Conservation (phyloP, 1,140 invertebrate genomes). For the Halotydeus destructor region DNA sequence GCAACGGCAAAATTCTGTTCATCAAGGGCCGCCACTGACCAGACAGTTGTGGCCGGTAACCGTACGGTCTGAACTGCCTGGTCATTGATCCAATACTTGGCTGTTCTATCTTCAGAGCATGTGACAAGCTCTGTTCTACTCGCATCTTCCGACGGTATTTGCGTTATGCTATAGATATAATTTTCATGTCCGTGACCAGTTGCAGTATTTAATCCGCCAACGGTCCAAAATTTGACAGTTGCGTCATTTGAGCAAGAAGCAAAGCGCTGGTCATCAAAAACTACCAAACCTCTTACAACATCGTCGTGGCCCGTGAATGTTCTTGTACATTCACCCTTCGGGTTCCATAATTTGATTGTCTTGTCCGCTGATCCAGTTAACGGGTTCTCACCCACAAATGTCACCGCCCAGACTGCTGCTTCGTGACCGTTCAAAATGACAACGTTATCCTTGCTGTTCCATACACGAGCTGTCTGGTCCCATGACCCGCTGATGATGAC, state of each 20-base stretch:
- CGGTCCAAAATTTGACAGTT: slow-evolving; percentile 52
- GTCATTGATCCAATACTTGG: slow-evolving; percentile 45
- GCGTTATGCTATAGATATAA: slow-evolving; percentile 38
- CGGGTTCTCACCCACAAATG: slow-evolving; percentile 35
- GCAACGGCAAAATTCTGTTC: slow-evolving; percentile 83
- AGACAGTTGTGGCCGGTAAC: slow-evolving; percentile 66
- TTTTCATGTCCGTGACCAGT: slow-evolving; percentile 55
- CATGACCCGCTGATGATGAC: slow-evolving; percentile 61
- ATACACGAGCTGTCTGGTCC: slow-evolving; percentile 65
- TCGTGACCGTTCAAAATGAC: slow-evolving; percentile 47
- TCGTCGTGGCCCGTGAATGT: slow-evolving; percentile 52
- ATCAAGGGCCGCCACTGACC: slow-evolving; percentile 52
- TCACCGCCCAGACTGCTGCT: slow-evolving; percentile 66
- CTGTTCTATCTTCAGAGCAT: slow-evolving; percentile 64
- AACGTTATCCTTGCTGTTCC: slow-evolving; percentile 35
- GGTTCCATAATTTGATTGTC: slow-evolving; percentile 58
- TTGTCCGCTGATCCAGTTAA: slow-evolving; percentile 80
- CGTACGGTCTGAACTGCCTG: slow-evolving; percentile 42
- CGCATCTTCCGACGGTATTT: slow-evolving; percentile 33
- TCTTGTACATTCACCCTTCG: slow-evolving; percentile 21
- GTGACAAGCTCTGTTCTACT: slow-evolving; percentile 40
- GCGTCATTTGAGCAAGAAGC: slow-evolving; percentile 80
- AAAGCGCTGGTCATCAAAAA: slow-evolving; percentile 44
- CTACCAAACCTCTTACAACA: slow-evolving; percentile 56
- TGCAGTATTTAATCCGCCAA: slow-evolving; percentile 46